Evolutionary conservation across 2,888 invertebrate genomes (phyloP).

Genomic region (Keiferia lycopersicella): DNA sequence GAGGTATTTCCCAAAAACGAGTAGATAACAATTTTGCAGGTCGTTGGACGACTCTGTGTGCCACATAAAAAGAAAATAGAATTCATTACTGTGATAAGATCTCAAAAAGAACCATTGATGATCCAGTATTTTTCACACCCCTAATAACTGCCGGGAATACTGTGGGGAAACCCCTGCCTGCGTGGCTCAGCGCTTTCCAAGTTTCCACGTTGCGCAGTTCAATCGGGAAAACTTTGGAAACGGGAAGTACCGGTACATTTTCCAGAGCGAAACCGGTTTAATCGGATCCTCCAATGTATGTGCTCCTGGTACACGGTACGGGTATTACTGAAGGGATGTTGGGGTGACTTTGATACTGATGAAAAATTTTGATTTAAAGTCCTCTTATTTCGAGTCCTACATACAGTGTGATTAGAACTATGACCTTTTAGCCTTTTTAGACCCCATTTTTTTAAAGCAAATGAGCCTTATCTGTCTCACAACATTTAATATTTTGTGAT

Average conservation of each 20-base stretch:
- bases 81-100: too few species aligned
- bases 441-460: too few species aligned
- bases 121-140: constrained; percentile 9
- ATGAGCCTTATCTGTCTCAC: too few species aligned
- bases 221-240: constrained; percentile 13
- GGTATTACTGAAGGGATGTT: constrained; percentile 15
- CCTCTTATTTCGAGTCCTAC: not conserved
- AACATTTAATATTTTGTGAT: too few species aligned
- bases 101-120: too few species aligned
- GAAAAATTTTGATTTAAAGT: not conserved
- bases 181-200: not conserved
- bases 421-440: too few species aligned
- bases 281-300: constrained; percentile 1
- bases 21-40: too few species aligned
- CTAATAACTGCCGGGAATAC: constrained; percentile 19
- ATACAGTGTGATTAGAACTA: too few species aligned
- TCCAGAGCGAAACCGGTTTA: not conserved
- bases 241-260: constrained; percentile 3
- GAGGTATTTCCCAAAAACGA: too few species aligned
- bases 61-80: too few species aligned
- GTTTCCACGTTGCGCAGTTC: constrained; percentile 12
- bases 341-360: constrained; percentile 4
- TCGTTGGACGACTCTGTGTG: too few species aligned
- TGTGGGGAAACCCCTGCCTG: constrained; percentile 13
- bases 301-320: constrained; percentile 20